Evolutionary conservation across 1,140 invertebrate species (phyloP), one percentile per base, ranked within the genome.

Genomic region (Anastatus disparis): DNA sequence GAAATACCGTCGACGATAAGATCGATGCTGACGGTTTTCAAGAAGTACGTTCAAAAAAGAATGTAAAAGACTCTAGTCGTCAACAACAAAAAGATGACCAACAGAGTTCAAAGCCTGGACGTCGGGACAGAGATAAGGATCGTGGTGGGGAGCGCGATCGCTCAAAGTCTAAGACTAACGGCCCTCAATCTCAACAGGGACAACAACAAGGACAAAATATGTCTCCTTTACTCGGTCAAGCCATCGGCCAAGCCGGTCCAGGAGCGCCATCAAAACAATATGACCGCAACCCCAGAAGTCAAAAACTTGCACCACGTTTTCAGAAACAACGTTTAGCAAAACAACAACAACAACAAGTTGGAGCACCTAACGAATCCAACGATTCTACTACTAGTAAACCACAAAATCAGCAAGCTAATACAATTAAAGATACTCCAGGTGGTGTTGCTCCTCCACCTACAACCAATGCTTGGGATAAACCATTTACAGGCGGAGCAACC

Each of bases 401-500:
- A 64, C 50, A 56, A 55, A 64, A 62, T 24, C 61, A 64, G 38
- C 55, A 20, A 53, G 20, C 70, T 46, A 75, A 83, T 71, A 82
- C 80, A 22, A 63, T 82, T 24, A 88, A 88, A 77, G 87, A 88
- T 50, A 77, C 79, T 10, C 75, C 86, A 67, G 83, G 85, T 77
- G 85, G 87, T 66, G 74, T 90, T 1, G 89, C 91, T 3, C 90
- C 92, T 3, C 89, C 90, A 22, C 91, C 91, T 0, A 77, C 90
- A 2, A 89, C 92, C 2, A 95, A 93, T 82, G 94, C 94, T 12
- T 96, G 94, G 94, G 92, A 94, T 74, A 95, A 95, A 81, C 92
- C 93, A 3, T 92, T 94, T 71, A 89, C 89, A 13, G 87, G 89
- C 74, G 88, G 89, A 58, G 78, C 92, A 46, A 82, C 90, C 27